Base-by-base conservation (phyloP, 2,888 invertebrate species). In the Vannuccia rotundouncinata region DNA sequence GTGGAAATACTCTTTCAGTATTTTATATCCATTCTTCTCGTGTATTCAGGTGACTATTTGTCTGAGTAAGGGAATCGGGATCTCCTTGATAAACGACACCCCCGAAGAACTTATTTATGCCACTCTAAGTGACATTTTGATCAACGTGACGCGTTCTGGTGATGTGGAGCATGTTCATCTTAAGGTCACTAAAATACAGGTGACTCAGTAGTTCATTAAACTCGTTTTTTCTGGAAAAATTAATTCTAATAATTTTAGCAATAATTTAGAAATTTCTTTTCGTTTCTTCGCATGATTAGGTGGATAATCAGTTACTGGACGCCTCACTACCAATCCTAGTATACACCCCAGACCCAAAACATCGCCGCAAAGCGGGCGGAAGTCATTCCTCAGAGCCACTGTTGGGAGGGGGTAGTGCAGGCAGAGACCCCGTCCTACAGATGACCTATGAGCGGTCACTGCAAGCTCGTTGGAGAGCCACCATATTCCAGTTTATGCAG, bases 271-370 rank as follows among this genome's bases (percentile, higher is more conserved):
- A n/a, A n/a, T n/a, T n/a, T n/a, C n/a, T n/a, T n/a, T n/a, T n/a
- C n/a, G n/a, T n/a, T 73, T 25, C n/a, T 73, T n/a, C 22, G 10
- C 2, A n/a, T 22, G 10, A 25, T 22, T 83, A 89, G 91, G 91
- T 92, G 85, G 94, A 95, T 89, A 94, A 94, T 87, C 93, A 97
- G 90, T 86, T 97, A 81, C 90, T 93, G 83, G 94, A 93, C 85
- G 92, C 94, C 0, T 92, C 93, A 82, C 92, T 92, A 84, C 93
- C 94, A 1, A 93, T 94, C 79, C 91, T 95, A 83, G 88, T 97
- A 83, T 93, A 93, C 86, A 88, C 89, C 0, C 88, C 88, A 90
- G 83, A 85, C n/a, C 81, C 84, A n/a, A 87, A 87, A 31, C 82
- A 85, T 80, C 84, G 86, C n/a, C 85, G 86, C 82, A 89, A 91